A percentile compares a stretch with the other conserved stretches of the same genome.
phyloP scores from a whole-genome alignment of 2,888 invertebrate species.

The Phasia obesa region DNA sequence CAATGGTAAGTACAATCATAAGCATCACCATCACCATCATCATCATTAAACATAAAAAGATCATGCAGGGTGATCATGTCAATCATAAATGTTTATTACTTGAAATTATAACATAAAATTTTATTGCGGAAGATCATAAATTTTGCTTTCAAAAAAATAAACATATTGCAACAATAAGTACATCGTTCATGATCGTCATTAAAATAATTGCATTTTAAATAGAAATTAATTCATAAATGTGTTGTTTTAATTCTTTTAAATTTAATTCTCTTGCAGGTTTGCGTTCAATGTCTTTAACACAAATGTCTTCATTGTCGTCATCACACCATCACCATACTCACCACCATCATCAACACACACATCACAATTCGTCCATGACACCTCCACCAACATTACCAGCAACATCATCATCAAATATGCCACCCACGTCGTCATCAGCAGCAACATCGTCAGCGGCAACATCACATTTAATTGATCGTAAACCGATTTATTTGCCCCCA shows the following conservation, averaged over 20 bases:
- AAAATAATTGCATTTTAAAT: neutral
- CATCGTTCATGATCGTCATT: neutral
- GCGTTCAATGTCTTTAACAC: slow-evolving; percentile 78
- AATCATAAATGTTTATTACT: slow-evolving; percentile 59
- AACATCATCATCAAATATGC: slow-evolving; percentile 72
- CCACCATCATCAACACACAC: slow-evolving; percentile 74
- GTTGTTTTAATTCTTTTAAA: slow-evolving; percentile 25
- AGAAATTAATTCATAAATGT: neutral
- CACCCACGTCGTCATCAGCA: slow-evolving; percentile 71
- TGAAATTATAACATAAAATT: slow-evolving; percentile 24
- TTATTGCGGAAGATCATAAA: slow-evolving; percentile 35
- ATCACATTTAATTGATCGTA: slow-evolving; percentile 79
- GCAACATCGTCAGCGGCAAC: slow-evolving; percentile 69
- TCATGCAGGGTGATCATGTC: slow-evolving; percentile 67
- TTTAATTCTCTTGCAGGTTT: slow-evolving; percentile 75
- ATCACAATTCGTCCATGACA: slow-evolving; percentile 75
- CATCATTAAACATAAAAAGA: slow-evolving; percentile 19
- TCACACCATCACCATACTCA: slow-evolving; percentile 71
- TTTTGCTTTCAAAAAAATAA: slow-evolving; percentile 2
- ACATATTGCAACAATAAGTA: neutral
- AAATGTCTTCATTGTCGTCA: slow-evolving; percentile 74
- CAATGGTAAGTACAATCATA: slow-evolving; percentile 78
- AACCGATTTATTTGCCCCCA: slow-evolving; percentile 79
- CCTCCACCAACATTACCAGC: slow-evolving; percentile 75
- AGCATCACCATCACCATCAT: slow-evolving; percentile 1